Percentiles rank a stretch among this genome's conserved stretches.
These are phyloP conservation scores for Mustelus asterias DNA, from an alignment of 2,113 vertebrate species.

Conservation along the genomic window DNA sequence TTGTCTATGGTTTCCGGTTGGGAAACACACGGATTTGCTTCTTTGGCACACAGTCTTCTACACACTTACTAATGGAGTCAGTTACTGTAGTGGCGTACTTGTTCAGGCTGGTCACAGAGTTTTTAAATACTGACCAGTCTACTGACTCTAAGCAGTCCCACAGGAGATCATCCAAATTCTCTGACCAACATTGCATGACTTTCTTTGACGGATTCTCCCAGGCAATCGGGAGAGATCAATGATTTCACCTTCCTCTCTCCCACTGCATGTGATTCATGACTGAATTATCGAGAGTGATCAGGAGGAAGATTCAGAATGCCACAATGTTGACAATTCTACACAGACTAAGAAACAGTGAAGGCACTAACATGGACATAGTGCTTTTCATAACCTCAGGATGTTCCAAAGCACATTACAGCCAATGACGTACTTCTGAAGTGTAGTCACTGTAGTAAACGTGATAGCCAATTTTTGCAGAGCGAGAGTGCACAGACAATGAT, in stretches of 20 bases:
- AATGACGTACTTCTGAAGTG: background rate
- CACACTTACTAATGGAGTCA: too few species aligned
- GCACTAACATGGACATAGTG: background rate
- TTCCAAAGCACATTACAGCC: background rate
- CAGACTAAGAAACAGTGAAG: background rate
- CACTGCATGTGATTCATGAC: background rate
- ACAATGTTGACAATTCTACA: background rate
- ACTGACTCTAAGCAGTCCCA: too few species aligned
- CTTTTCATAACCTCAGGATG: background rate
- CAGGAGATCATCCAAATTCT: too few species aligned
- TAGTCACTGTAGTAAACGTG: background rate
- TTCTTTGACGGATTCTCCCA: too few species aligned
- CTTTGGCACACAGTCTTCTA: too few species aligned
- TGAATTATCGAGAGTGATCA: background rate
- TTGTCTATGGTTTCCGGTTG: too few species aligned
- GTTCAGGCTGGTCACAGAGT: too few species aligned
- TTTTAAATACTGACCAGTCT: too few species aligned
- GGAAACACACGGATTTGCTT: too few species aligned
- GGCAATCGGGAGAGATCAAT: background rate
- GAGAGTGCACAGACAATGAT: background rate
- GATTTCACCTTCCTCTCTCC: background rate
- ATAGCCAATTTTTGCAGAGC: background rate
- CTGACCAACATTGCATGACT: too few species aligned
- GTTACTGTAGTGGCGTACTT: too few species aligned
- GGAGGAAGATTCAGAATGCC: background rate